Conservation (phyloP, 2,113 vertebrate genomes). For the Festucalex cinctus region DNA sequence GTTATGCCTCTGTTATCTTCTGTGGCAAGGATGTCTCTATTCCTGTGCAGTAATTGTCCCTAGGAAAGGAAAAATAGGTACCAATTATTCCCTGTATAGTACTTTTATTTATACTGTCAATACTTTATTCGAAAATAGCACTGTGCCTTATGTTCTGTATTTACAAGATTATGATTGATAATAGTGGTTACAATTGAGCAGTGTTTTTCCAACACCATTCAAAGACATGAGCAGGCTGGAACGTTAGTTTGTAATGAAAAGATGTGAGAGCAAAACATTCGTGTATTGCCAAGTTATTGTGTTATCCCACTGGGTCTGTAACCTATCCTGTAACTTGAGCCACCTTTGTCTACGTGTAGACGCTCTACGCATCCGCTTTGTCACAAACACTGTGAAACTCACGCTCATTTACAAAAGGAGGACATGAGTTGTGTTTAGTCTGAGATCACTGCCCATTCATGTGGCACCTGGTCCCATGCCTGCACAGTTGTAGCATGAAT, state of each 20-base stretch:
- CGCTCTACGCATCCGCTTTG: constrained; percentile 57
- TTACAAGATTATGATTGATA: neutral
- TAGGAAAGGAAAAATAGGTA: constrained; percentile 27
- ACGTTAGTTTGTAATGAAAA: constrained; percentile 51
- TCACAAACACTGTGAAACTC: constrained; percentile 61
- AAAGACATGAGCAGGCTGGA: neutral
- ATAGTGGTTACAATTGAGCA: neutral
- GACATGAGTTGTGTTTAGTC: constrained; percentile 54
- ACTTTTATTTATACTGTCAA: neutral
- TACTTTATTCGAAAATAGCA: neutral
- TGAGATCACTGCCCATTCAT: constrained; percentile 62
- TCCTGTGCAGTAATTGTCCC: constrained; percentile 52
- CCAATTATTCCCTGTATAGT: neutral
- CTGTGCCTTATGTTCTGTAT: neutral
- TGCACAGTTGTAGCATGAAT: constrained; percentile 57
- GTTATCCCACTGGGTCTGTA: constrained; percentile 51
- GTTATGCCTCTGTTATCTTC: constrained; percentile 59
- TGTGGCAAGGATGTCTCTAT: constrained; percentile 41
- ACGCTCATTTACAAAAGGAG: constrained; percentile 63
- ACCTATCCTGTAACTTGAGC: constrained; percentile 66
- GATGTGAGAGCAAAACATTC: constrained; percentile 53
- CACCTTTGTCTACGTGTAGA: constrained; percentile 63
- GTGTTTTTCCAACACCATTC: neutral
- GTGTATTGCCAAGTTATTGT: constrained; percentile 61
- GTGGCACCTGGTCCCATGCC: constrained; percentile 57